Conservation (phyloP, 2,888 invertebrate species). For the Agonopterix subpropinquella region DNA sequence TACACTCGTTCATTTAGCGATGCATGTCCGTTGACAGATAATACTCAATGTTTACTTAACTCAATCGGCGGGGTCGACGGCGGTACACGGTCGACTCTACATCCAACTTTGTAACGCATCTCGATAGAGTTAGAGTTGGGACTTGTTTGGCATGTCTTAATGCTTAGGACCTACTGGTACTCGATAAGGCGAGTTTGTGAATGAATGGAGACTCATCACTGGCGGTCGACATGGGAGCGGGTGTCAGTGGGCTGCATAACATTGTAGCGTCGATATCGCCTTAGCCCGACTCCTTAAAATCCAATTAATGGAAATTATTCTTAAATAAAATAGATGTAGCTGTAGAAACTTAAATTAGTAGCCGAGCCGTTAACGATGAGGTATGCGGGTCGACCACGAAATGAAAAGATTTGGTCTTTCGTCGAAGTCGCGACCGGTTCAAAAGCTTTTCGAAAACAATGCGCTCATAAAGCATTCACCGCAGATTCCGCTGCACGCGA, state of each 20-base stretch:
- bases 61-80: conserved; percentile 64
- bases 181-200: conserved; percentile 52
- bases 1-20: conserved; percentile 40
- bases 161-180: conserved; percentile 48
- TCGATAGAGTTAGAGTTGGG: conserved; percentile 43
- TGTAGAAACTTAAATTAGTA: conserved; percentile 29
- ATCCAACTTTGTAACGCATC: conserved; percentile 34
- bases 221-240: conserved; percentile 52
- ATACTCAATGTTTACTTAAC: conserved; percentile 74
- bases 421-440: conserved; percentile 36
- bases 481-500: conserved; percentile 44
- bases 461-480: conserved; percentile 65
- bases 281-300: neutral
- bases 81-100: conserved; percentile 23
- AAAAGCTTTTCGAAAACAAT: conserved; percentile 56
- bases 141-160: conserved; percentile 35
- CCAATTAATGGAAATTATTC: conserved; percentile 8
- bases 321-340: conserved; percentile 15
- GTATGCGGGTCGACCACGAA: conserved; percentile 69
- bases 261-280: conserved; percentile 33
- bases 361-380: conserved; percentile 36
- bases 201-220: conserved; percentile 72
- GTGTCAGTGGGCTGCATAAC: conserved; percentile 35
- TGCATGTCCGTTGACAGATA: conserved; percentile 73
- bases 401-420: conserved; percentile 49